Evolutionary conservation across 1,140 invertebrate genomes (phyloP).

Genomic region (Diorhabda sublineata): DNA sequence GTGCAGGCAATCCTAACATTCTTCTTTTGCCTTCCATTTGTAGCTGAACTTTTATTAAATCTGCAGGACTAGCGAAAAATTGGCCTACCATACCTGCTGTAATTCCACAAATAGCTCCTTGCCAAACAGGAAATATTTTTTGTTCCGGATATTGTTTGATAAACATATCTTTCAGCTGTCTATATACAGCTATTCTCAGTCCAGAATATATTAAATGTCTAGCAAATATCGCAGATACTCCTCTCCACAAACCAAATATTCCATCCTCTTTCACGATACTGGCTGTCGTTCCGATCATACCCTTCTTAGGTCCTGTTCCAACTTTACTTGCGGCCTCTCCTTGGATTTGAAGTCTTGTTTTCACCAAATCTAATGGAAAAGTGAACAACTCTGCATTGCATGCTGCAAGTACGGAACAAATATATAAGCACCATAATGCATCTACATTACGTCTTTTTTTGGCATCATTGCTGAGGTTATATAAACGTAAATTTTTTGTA

Average conservation of each 20-base stretch:
- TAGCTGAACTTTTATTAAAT: conserved; percentile 89
- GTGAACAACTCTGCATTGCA: conserved; percentile 72
- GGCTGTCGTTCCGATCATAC: conserved; percentile 74
- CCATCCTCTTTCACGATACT: conserved; percentile 77
- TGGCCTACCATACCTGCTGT: conserved; percentile 78
- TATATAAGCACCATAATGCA: conserved; percentile 56
- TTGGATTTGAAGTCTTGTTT: conserved; percentile 88
- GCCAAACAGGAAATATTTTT: conserved; percentile 60
- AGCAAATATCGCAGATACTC: conserved; percentile 80
- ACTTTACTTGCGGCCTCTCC: conserved; percentile 62
- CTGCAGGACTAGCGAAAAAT: conserved; percentile 83
- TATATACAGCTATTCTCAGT: conserved; percentile 66
- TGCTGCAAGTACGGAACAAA: conserved; percentile 64
- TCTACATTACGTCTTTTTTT: neutral
- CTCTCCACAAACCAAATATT: conserved; percentile 76
- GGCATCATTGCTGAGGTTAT: too few species aligned
- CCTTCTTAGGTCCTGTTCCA: conserved; percentile 62
- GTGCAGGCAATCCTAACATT: conserved; percentile 72
- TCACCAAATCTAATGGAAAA: conserved; percentile 88
- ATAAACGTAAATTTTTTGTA: too few species aligned
- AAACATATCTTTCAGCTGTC: conserved; percentile 58
- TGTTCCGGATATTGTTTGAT: conserved; percentile 44
- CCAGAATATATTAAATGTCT: conserved; percentile 79
- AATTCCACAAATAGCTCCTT: conserved; percentile 70
- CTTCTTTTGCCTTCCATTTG: conserved; percentile 84